phyloP scores from a whole-genome alignment of 92 coral and sea anemone genomes.

The Paragorgia papillata region DNA sequence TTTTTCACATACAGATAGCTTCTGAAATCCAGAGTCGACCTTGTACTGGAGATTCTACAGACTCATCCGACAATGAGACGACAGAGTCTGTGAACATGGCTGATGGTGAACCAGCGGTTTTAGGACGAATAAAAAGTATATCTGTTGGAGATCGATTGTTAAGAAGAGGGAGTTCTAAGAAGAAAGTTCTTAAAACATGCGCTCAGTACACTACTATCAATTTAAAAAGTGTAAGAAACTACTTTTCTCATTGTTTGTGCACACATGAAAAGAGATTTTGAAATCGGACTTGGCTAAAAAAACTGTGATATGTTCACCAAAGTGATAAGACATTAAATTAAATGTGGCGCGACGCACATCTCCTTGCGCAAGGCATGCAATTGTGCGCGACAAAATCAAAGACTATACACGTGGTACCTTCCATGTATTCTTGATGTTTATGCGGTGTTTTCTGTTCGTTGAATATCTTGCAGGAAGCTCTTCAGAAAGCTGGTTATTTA shows the following conservation, averaged over 20 bases:
- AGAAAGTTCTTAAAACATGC: constrained; percentile 88
- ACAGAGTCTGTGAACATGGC: not conserved
- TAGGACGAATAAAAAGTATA: constrained; percentile 11
- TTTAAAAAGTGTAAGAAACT: constrained; percentile 75
- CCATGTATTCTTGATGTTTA: too few species aligned
- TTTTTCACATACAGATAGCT: constrained; percentile 68
- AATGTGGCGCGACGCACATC: too few species aligned
- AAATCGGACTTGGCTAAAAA: too few species aligned
- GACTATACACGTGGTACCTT: too few species aligned
- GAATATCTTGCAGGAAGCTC: constrained; percentile 73
- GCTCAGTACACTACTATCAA: constrained; percentile 95
- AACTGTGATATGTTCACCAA: too few species aligned
- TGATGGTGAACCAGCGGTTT: constrained; percentile 2
- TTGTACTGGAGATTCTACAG: constrained; percentile 94
- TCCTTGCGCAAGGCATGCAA: too few species aligned
- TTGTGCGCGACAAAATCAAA: too few species aligned
- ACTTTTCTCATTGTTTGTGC: not conserved
- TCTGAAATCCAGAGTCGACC: constrained; percentile 88
- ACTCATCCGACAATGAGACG: constrained; percentile 86
- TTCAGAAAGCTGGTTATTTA: constrained; percentile 85
- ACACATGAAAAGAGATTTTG: too few species aligned
- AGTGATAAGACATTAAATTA: too few species aligned
- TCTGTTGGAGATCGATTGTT: constrained; percentile 32
- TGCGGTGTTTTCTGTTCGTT: too few species aligned
- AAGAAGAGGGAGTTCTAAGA: constrained; percentile 44